These are phyloP conservation scores for Cremastinae sp. DNA, from an alignment of 2,888 invertebrate species.

Conservation along the genomic window DNA sequence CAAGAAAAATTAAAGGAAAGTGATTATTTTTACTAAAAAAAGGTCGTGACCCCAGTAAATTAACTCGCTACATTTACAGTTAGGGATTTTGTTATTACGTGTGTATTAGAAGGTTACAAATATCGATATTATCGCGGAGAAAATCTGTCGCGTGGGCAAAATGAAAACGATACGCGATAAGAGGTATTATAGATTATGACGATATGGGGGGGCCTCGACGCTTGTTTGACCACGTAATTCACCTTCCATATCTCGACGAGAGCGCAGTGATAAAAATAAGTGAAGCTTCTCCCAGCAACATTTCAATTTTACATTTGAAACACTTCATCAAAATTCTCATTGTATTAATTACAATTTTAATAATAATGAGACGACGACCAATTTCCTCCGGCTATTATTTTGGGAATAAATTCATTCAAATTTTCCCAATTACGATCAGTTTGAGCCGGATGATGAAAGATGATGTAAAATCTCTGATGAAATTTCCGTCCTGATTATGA, in stretches of 20 bases:
- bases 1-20: neutral
- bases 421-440: too few species aligned
- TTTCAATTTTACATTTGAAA: neutral
- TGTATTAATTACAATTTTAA: too few species aligned
- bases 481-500: too few species aligned
- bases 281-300: neutral
- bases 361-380: too few species aligned
- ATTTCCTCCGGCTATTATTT: too few species aligned
- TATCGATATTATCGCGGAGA: conserved; percentile 28
- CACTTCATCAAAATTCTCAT: too few species aligned
- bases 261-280: neutral
- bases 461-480: too few species aligned
- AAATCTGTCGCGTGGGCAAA: conserved; percentile 51
- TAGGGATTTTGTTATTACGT: conserved; percentile 23
- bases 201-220: conserved; percentile 28
- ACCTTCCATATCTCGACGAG: conserved; percentile 31
- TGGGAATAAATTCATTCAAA: too few species aligned
- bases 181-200: conserved; percentile 36
- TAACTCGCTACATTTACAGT: conserved; percentile 4
- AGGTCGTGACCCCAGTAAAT: neutral
- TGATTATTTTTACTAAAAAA: neutral
- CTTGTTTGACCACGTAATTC: conserved; percentile 42
- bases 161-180: conserved; percentile 44
- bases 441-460: too few species aligned
- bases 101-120: conserved; percentile 11